phyloP scores from a whole-genome alignment of 2,113 vertebrate species.

The Gorsachius goisagi region DNA sequence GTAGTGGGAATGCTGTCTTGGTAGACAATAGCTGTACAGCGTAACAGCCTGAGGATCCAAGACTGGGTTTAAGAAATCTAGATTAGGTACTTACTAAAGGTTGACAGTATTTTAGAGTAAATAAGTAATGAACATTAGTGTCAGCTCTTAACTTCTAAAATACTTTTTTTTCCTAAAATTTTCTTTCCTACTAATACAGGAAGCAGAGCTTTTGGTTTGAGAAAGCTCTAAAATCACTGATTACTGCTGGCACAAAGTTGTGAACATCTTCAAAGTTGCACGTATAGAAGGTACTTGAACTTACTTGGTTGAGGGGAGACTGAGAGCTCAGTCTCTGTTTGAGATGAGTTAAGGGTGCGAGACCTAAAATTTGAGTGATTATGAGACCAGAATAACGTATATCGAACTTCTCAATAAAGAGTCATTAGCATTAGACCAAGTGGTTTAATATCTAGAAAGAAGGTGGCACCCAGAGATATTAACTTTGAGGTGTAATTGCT shows the following conservation, averaged over 20 bases:
- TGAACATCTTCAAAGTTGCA: not conserved
- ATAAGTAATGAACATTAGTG: not conserved
- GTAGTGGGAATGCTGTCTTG: not conserved
- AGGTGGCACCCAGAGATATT: not conserved
- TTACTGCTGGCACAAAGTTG: not conserved
- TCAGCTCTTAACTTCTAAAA: not conserved
- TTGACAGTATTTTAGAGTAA: not conserved
- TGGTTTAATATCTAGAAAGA: not conserved
- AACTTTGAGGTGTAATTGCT: not conserved
- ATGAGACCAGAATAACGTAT: not conserved
- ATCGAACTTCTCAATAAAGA: not conserved
- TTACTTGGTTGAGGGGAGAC: rapidly evolving
- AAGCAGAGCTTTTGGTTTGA: not conserved
- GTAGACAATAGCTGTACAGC: not conserved
- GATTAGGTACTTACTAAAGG: not conserved
- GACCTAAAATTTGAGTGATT: not conserved
- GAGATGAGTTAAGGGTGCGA: not conserved
- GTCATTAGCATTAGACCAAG: not conserved
- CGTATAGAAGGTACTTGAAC: not conserved
- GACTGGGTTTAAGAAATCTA: not conserved
- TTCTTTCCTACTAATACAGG: not conserved
- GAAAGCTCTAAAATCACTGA: not conserved
- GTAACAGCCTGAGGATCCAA: not conserved
- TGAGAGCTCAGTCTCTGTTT: not conserved
- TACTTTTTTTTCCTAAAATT: not conserved